These are phyloP conservation scores for Limnodromus scolopaceus DNA, from an alignment of 2,797 vertebrate genomes.

Conservation along the genomic window DNA sequence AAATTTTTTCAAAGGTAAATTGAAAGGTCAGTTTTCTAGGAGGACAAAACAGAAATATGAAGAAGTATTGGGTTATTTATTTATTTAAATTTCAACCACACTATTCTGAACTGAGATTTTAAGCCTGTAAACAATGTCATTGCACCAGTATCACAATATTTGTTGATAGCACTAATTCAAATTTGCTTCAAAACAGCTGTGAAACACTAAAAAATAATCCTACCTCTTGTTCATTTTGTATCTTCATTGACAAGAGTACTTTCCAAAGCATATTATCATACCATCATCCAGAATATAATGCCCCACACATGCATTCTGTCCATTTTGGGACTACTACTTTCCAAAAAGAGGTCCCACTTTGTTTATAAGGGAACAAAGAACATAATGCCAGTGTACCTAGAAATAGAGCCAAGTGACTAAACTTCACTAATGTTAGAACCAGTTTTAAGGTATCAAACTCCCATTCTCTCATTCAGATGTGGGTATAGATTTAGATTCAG, in stretches of 20 bases:
- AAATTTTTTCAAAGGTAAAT: not conserved
- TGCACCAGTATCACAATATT: not conserved
- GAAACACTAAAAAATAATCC: not conserved
- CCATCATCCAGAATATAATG: not conserved
- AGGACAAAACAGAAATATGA: not conserved
- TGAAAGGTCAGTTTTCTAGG: not conserved
- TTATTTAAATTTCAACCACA: not conserved
- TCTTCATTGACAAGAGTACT: not conserved
- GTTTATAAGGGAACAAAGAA: not conserved
- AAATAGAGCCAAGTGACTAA: not conserved
- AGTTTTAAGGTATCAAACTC: not conserved
- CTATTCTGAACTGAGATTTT: not conserved
- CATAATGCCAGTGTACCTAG: not conserved
- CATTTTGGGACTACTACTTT: not conserved
- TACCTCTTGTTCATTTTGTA: not conserved
- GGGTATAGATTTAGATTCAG: not conserved
- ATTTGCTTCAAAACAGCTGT: not conserved
- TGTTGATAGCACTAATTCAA: not conserved
- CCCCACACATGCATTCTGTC: not conserved
- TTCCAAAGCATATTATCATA: not conserved
- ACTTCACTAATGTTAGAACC: not conserved
- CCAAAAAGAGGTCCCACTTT: not conserved
- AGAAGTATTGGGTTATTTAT: not conserved
- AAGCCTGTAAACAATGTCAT: not conserved
- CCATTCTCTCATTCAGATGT: not conserved